Conservation (phyloP, 2,888 invertebrate species). For the Stenichneumon culpator region DNA sequence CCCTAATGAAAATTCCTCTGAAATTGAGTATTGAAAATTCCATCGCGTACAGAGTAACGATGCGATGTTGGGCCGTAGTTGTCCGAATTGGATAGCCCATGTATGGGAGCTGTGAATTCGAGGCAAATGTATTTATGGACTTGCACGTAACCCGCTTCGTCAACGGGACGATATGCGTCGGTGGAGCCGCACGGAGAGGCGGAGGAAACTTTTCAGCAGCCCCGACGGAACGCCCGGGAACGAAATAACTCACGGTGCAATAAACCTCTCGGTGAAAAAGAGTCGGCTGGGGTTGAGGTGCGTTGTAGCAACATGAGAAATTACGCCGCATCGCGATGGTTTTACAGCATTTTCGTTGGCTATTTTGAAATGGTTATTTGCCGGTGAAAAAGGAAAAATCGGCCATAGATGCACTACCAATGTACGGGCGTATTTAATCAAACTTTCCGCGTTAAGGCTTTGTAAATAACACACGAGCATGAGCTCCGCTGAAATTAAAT, state of each 20-base stretch:
- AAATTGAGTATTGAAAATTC: conserved; percentile 50
- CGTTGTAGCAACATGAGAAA: conserved; percentile 53
- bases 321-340: conserved; percentile 56
- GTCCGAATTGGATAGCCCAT: conserved; percentile 20
- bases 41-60: conserved; percentile 22
- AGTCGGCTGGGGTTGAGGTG: neutral
- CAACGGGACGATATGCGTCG: conserved; percentile 3
- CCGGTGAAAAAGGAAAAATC: neutral
- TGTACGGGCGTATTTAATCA: neutral
- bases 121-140: conserved; percentile 60
- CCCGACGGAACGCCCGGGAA: conserved; percentile 53
- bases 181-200: conserved; percentile 30
- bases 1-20: conserved; percentile 8
- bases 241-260: conserved; percentile 65
- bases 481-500: neutral
- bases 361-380: conserved; percentile 32
- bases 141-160: conserved; percentile 63
- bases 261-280: conserved; percentile 53
- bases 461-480: neutral
- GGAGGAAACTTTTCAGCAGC: conserved; percentile 50
- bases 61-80: neutral
- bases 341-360: conserved; percentile 48
- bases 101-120: conserved; percentile 22
- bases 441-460: neutral
- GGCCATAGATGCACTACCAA: neutral